These are phyloP conservation scores for Pseudopleuronectes americanus DNA, from an alignment of 2,797 vertebrate species.

Conservation along the genomic window DNA sequence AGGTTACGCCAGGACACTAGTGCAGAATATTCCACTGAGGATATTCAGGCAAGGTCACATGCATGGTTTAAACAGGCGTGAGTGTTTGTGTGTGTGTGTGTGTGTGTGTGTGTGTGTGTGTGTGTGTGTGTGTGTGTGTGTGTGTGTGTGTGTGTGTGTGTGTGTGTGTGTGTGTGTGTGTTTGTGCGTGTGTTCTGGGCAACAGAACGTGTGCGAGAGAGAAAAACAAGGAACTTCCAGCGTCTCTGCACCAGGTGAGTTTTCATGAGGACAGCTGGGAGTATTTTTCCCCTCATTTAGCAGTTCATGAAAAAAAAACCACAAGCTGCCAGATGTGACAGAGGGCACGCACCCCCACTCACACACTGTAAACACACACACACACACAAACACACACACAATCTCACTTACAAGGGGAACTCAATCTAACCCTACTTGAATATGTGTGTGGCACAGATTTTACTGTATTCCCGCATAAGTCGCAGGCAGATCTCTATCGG, in stretches of 20 bases:
- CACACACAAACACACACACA: slow-evolving; percentile 15
- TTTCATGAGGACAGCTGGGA: slow-evolving; percentile 73
- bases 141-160: too few relatives aligned
- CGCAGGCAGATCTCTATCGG: slow-evolving; percentile 59
- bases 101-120: background rate
- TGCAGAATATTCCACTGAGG: slow-evolving; percentile 28
- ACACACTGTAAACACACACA: slow-evolving; percentile 58
- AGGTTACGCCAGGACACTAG: slow-evolving; percentile 41
- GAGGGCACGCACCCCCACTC: slow-evolving; percentile 62
- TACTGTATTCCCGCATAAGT: slow-evolving; percentile 55
- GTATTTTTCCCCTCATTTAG: slow-evolving; percentile 78
- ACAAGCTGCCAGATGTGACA: slow-evolving; percentile 78
- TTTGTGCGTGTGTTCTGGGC: background rate
- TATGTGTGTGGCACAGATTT: slow-evolving; percentile 54
- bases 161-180: background rate
- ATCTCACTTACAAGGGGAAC: slow-evolving; percentile 30
- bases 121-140: too few relatives aligned
- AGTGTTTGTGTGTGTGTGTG: too few relatives aligned
- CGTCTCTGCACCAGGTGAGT: slow-evolving; percentile 68
- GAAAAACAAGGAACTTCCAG: slow-evolving; percentile 47
- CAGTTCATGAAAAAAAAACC: slow-evolving; percentile 74
- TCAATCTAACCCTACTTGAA: slow-evolving; percentile 24
- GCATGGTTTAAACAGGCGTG: slow-evolving; percentile 22
- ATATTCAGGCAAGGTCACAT: slow-evolving; percentile 21
- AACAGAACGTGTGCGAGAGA: slow-evolving; percentile 25